These are phyloP conservation scores for Gorsachius magnificus DNA, from an alignment of 2,797 vertebrate genomes.

Conservation along the genomic window DNA sequence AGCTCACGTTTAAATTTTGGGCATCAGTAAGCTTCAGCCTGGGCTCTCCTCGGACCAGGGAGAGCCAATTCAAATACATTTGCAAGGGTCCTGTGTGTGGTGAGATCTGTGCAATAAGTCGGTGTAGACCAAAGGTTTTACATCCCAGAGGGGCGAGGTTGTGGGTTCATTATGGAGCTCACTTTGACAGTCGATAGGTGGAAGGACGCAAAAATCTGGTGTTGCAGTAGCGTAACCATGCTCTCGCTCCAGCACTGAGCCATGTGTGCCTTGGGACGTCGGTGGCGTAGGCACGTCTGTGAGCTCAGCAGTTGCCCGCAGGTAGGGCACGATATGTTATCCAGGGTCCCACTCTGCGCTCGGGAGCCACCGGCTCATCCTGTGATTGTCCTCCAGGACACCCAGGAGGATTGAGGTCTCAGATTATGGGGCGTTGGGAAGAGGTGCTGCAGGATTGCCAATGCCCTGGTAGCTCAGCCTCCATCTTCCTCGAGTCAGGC, in stretches of 20 bases:
- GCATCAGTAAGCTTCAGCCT: not conserved
- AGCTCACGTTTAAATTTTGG: not conserved
- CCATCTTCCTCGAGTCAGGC: not conserved
- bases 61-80: not conserved
- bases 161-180: not conserved
- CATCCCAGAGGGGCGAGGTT: not conserved
- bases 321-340: not conserved
- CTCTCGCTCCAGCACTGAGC: accelerated
- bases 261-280: accelerated
- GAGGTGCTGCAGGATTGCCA: not conserved
- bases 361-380: not conserved
- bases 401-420: not conserved
- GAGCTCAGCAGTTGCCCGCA: not conserved
- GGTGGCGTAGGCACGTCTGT: not conserved
- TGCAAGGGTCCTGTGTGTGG: not conserved
- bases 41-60: not conserved
- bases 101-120: not conserved
- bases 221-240: not conserved
- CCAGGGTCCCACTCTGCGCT: not conserved
- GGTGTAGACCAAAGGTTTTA: not conserved
- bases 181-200: too few relatives aligned
- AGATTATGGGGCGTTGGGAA: not conserved
- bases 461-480: not conserved
- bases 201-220: not conserved
- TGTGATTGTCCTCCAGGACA: not conserved